phyloP scores from a whole-genome alignment of 2,888 invertebrate genomes.

The Deilephila porcellus region DNA sequence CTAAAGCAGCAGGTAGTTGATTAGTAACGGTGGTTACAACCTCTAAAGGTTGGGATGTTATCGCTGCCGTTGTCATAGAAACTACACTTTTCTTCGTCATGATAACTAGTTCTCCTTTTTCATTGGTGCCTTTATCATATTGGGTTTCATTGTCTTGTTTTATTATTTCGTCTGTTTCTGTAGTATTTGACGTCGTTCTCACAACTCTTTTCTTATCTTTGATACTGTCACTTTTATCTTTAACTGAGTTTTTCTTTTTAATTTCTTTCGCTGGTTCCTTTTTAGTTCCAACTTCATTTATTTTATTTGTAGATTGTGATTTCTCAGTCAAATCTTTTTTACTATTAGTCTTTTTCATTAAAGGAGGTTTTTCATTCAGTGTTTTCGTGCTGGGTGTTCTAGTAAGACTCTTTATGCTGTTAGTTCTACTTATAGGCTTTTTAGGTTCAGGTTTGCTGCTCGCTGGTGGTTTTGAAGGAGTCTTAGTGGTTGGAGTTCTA shows the following conservation, averaged over 20 bases:
- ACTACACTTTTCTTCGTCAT: slow-evolving; percentile 80
- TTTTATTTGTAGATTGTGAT: slow-evolving; percentile 63
- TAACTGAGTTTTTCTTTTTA: slow-evolving; percentile 42
- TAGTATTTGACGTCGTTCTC: slow-evolving; percentile 51
- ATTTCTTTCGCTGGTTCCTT: slow-evolving; percentile 53
- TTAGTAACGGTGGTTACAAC: slow-evolving; percentile 83
- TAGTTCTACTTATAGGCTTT: slow-evolving; percentile 73
- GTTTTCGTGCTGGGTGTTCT: slow-evolving; percentile 75
- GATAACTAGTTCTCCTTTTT: slow-evolving; percentile 74
- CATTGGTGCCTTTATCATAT: slow-evolving; percentile 74
- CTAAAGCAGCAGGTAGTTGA: slow-evolving; percentile 77
- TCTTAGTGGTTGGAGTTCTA: slow-evolving; percentile 64
- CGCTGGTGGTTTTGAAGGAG: slow-evolving; percentile 61
- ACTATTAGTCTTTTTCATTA: slow-evolving; percentile 65
- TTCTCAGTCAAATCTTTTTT: slow-evolving; percentile 67
- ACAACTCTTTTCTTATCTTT: slow-evolving; percentile 46
- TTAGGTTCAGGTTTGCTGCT: slow-evolving; percentile 65
- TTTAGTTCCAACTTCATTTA: slow-evolving; percentile 62
- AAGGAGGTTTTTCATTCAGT: slow-evolving; percentile 70
- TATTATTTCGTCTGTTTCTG: slow-evolving; percentile 59
- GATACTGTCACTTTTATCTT: slow-evolving; percentile 43
- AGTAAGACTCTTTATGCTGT: slow-evolving; percentile 73
- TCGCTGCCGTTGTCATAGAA: slow-evolving; percentile 85
- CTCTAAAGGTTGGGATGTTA: slow-evolving; percentile 83
- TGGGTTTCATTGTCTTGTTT: slow-evolving; percentile 80